Evolutionary conservation across 2,797 vertebrate species (phyloP), one percentile per base, ranked within the genome.

Genomic region (Siniperca obscura): DNA sequence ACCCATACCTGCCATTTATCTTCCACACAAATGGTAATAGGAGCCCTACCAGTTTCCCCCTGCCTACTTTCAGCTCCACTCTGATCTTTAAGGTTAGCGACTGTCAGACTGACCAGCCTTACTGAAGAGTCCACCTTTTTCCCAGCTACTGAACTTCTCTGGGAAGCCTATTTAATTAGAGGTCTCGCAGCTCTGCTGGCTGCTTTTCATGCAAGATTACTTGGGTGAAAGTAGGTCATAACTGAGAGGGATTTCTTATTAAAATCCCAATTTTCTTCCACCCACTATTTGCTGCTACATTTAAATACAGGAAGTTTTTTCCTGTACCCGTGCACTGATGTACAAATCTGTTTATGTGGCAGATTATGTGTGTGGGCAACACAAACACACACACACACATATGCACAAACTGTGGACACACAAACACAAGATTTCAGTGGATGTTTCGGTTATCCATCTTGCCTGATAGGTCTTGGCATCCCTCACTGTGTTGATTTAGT

Each of bases 201-300:
- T 89, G 80, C 88, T 91, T 94, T 94, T 89, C 88, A 91, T 76
- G 76, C 80, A 69, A 82, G 84, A 91, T 86, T 83, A 91, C 87
- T 86, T 67, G 75, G 66, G 80, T 80, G 83, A 89, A 94, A 94
- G 87, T 92, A 94, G 93, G 93, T 94, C 91, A 94, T 78, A 87
- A 90, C 81, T 66, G 80, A 91, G 90, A 88, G 84, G 82, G 83
- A 70, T 88, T 85, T 87, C 74, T 85, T 83, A 80, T 82, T 84
- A 85, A 85, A 89, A 91, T 86, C 73, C 80, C 70, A 84, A 56
- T 88, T 90, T 90, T 89, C 85, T 87, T 87, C 85, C 86, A 84
- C 88, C 78, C 80, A 87, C 85, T 76, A 59, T 88, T 89, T 87
- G 90, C 90, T 92, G 92, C 90, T 92, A 83, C 79, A 76, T 87